Base-by-base conservation (phyloP, 2,888 invertebrate species). In the Ennomos quercinarius region DNA sequence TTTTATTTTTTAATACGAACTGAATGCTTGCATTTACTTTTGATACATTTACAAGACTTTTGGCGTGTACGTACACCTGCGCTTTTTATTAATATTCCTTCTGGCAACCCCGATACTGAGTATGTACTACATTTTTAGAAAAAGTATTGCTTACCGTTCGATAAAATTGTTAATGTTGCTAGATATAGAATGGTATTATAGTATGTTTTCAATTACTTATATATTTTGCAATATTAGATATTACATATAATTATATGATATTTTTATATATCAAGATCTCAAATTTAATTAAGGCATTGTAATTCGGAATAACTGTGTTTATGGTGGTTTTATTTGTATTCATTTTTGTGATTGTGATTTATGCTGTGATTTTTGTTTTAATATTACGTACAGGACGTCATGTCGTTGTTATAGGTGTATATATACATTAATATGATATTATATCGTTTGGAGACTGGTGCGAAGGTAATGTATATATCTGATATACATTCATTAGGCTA, bases 141-240 rank as follows among this genome's bases (percentile, higher is more conserved):
- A 78, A 77, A 82, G 74, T 89, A 84, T 90, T 90, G 89, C 89
- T 89, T 89, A 88, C 72, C 81, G 87, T 89, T 89, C 81, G 74
- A 84, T 78, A 70, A 73, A 80, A 85, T 86, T 89, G 88, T 90
- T 89, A 84, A 87, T 84, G 84, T 88, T 89, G 84, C 83, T 90
- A 89, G 86, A 74, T 83, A 72, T 86, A 87, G 82, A 82, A 52
- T 53, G 51, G 45, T 50, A 49, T 27, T 71, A 78, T 81, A 74
- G 79, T 84, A 83, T 79, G 76, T 80, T 81, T 49, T 80, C 73
- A 76, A 79, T 77, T 81, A 78, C 73, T 76, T 82, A 77, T 44
- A 74, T 78, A 81, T 84, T 77, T 88, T 84, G 87, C 87, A 86
- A 85, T 84, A 83, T 83, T 83, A 83, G 78, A 82, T 77, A 75